Conservation (phyloP, 2,113 vertebrate genomes). For the Emydura subglobosa region DNA sequence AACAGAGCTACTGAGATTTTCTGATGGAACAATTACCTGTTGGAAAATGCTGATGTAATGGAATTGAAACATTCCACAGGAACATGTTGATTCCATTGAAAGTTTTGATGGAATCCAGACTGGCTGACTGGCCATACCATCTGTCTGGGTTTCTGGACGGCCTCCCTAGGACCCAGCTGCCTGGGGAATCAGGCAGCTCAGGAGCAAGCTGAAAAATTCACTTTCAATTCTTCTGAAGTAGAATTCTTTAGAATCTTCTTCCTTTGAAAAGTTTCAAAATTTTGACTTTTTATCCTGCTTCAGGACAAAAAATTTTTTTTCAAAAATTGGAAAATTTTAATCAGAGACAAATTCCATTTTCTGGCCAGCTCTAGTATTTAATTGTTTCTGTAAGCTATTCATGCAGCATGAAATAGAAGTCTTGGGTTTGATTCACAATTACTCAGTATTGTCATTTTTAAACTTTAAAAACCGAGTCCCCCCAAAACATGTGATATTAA, state of each 20-base stretch:
- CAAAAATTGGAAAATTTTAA: too few relatives aligned
- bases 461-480: background rate
- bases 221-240: background rate
- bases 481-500: background rate
- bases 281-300: fast-evolving
- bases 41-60: background rate
- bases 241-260: background rate
- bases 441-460: background rate
- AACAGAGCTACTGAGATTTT: background rate
- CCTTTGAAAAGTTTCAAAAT: background rate
- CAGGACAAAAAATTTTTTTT: background rate
- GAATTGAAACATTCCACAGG: background rate
- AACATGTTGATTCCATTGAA: background rate
- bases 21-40: background rate
- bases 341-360: background rate
- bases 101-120: background rate
- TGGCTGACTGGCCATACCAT: background rate
- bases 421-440: background rate
- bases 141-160: background rate
- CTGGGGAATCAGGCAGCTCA: background rate
- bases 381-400: background rate
- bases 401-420: background rate
- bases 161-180: background rate
- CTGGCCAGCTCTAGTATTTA: background rate
- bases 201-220: fast-evolving